A percentile compares a stretch with the other conserved stretches of the same genome.
phyloP scores from a whole-genome alignment of 2,797 vertebrate genomes.

The Pangasius mekongensis region DNA sequence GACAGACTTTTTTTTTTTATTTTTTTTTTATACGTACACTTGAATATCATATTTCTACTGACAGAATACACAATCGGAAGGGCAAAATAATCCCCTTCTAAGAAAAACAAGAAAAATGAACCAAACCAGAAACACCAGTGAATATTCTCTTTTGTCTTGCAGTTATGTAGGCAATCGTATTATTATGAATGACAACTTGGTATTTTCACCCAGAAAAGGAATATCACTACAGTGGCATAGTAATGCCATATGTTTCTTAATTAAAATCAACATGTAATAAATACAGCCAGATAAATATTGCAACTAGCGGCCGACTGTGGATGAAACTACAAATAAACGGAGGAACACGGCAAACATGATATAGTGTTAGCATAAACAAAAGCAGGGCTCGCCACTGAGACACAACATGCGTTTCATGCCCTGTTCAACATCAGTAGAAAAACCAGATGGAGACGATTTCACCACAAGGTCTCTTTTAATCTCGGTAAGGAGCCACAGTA shows the following conservation, averaged over 20 bases:
- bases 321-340: slow-evolving; percentile 1
- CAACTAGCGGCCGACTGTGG: background rate
- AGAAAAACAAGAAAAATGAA: slow-evolving; percentile 24
- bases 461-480: slow-evolving; percentile 59
- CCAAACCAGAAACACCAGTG: background rate
- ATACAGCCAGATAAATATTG: background rate
- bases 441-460: slow-evolving; percentile 67
- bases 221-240: background rate
- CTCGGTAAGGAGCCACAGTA: slow-evolving; percentile 60
- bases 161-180: background rate
- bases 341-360: background rate
- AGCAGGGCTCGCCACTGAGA: slow-evolving; percentile 39
- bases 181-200: background rate
- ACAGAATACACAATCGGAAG: slow-evolving; percentile 44
- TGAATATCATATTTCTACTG: slow-evolving; percentile 44
- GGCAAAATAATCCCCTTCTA: slow-evolving; percentile 38
- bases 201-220: background rate
- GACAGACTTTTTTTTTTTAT: slow-evolving; percentile 58
- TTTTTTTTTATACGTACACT: slow-evolving; percentile 49
- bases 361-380: slow-evolving; percentile 23
- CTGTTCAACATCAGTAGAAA: slow-evolving; percentile 54
- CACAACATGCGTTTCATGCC: slow-evolving; percentile 44
- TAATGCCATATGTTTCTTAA: background rate
- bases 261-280: background rate
- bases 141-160: slow-evolving; percentile 4